Conservation (phyloP, 1,140 invertebrate genomes). For the Zaprionus vittiger region DNA sequence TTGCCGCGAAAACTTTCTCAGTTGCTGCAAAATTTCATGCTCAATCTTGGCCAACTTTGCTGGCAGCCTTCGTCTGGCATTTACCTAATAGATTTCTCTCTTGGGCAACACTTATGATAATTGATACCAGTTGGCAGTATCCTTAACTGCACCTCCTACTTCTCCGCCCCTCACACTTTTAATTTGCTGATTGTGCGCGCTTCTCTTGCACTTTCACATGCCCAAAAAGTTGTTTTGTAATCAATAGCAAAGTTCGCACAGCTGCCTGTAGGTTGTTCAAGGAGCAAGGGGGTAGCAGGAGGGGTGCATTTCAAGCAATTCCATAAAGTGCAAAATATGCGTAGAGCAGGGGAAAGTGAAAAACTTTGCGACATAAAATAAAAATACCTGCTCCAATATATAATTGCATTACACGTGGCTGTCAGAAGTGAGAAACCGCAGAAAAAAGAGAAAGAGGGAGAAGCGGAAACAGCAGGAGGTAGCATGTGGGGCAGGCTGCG, state of each 20-base stretch:
- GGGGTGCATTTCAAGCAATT: constrained; percentile 34
- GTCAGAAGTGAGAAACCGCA: constrained; percentile 56
- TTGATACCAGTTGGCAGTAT: constrained; percentile 14
- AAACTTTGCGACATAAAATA: constrained; percentile 48
- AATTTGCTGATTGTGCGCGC: constrained; percentile 15
- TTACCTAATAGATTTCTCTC: not conserved
- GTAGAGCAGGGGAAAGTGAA: constrained; percentile 44
- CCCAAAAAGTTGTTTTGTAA: constrained; percentile 30
- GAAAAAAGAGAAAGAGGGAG: constrained; percentile 6
- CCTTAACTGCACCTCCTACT: not conserved
- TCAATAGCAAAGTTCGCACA: constrained; percentile 33
- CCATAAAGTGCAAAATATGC: constrained; percentile 45
- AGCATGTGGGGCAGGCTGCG: constrained; percentile 1
- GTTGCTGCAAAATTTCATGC: not conserved
- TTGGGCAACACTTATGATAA: constrained; percentile 14
- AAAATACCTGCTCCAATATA: constrained; percentile 68
- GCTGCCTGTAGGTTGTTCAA: constrained; percentile 30
- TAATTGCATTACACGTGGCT: constrained; percentile 77
- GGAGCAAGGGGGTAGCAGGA: not conserved
- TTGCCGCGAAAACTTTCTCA: not conserved
- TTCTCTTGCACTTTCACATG: not conserved
- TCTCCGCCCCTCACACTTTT: not conserved
- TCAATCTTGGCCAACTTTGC: not conserved
- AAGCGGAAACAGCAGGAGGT: constrained; percentile 30
- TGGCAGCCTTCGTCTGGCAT: not conserved